These are phyloP conservation scores for Lipotes vexillifer DNA, from an alignment of 2,113 vertebrate genomes.

Conservation along the genomic window DNA sequence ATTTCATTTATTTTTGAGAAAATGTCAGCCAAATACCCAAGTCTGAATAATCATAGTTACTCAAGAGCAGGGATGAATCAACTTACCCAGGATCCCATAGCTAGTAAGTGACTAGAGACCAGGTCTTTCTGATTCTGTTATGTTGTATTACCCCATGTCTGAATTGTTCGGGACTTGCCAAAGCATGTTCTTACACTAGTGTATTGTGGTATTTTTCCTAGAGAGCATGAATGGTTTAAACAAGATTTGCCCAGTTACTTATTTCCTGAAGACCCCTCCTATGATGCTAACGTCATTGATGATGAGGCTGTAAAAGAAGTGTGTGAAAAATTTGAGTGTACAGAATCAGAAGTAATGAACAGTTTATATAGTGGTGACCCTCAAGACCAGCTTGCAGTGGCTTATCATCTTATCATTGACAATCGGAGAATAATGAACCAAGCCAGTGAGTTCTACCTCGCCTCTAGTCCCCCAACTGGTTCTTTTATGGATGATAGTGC, in stretches of 20 bases:
- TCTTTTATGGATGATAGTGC: constrained; percentile 95
- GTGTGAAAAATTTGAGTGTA: constrained; percentile 98
- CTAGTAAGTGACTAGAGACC: not conserved
- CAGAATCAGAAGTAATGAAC: constrained; percentile 92
- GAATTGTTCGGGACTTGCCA: constrained; percentile 14
- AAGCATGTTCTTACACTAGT: constrained; percentile 39
- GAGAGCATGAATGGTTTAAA: constrained; percentile 98
- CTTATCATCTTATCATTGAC: constrained; percentile 98
- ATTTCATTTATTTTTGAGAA: constrained; percentile 29
- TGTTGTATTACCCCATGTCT: not conserved
- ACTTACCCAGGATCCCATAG: not conserved
- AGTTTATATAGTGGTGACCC: constrained; percentile 97
- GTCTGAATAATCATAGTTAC: not conserved
- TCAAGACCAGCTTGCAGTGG: constrained; percentile 96
- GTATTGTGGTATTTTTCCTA: constrained; percentile 72
- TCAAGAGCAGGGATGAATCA: not conserved
- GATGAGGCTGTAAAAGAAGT: constrained; percentile 96
- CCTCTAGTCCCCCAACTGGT: constrained; percentile 94
- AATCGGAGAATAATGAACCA: constrained; percentile 99
- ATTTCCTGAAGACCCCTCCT: constrained; percentile 97
- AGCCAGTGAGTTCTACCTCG: constrained; percentile 98
- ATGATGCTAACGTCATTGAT: constrained; percentile 92
- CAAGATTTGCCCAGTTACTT: constrained; percentile 96
- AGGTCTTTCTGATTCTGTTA: not conserved
- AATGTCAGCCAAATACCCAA: not conserved